Evolutionary conservation across 2,888 invertebrate genomes (phyloP).

Genomic region (Ichneumoninae sp.): DNA sequence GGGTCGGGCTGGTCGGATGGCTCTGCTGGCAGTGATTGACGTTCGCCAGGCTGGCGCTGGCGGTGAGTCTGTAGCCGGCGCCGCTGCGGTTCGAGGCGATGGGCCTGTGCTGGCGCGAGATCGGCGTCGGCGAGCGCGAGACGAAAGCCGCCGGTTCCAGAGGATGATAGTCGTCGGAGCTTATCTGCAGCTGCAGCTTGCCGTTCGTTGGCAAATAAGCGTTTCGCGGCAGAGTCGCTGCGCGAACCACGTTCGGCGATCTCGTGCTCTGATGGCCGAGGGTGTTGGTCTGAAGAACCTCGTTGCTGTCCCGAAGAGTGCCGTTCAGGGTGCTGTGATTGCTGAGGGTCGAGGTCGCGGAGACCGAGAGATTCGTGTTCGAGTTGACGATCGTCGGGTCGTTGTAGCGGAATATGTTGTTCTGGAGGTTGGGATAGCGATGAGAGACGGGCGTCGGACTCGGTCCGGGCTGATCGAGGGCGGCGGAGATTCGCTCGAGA

Average conservation of each 20-base stretch:
- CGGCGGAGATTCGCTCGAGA: conserved; percentile 88
- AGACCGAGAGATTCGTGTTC: conserved; percentile 82
- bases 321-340: conserved; percentile 86
- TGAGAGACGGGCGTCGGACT: conserved; percentile 82
- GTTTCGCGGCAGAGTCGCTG: conserved; percentile 91
- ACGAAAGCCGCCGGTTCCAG: conserved; percentile 82
- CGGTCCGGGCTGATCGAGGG: conserved; percentile 86
- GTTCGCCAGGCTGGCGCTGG: conserved; percentile 82
- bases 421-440: conserved; percentile 85
- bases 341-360: conserved; percentile 82
- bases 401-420: conserved; percentile 89
- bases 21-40: conserved; percentile 82
- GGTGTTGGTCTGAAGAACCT: conserved; percentile 80
- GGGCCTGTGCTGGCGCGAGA: conserved; percentile 77
- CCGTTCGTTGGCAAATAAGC: conserved; percentile 85
- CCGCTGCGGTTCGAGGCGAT: conserved; percentile 70
- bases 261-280: conserved; percentile 78
- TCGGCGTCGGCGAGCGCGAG: conserved; percentile 82
- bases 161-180: conserved; percentile 81
- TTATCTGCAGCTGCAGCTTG: conserved; percentile 77
- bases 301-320: conserved; percentile 85
- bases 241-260: conserved; percentile 85
- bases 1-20: conserved; percentile 80
- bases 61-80: conserved; percentile 77
- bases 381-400: conserved; percentile 86